A percentile compares a stretch with the other conserved stretches of the same genome.
phyloP scores from a whole-genome alignment of 2,888 invertebrate species.

The Drosophila helvetica region DNA sequence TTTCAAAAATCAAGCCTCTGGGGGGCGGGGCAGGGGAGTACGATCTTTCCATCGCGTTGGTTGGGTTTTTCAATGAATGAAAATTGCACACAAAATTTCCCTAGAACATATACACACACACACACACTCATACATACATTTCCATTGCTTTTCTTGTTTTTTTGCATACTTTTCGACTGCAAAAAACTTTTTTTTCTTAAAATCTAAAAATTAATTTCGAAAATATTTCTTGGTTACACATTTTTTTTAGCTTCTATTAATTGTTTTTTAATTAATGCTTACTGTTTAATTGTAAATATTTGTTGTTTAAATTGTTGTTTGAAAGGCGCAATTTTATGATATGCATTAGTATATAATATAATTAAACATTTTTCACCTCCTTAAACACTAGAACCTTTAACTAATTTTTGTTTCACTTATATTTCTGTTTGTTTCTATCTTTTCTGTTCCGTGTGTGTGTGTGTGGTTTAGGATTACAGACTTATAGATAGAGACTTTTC shows the following conservation, averaged over 20 bases:
- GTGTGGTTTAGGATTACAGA: constrained; percentile 33
- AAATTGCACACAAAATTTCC: constrained; percentile 43
- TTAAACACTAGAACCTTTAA: constrained; percentile 34
- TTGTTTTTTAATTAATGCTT: constrained; percentile 59
- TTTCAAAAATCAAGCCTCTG: constrained; percentile 49
- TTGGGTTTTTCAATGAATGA: too few relatives aligned
- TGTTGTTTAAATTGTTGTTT: constrained; percentile 49
- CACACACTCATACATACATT: constrained; percentile 32
- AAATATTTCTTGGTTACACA: constrained; percentile 61
- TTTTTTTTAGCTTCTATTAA: constrained; percentile 59
- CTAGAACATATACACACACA: constrained; percentile 23
- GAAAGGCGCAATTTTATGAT: constrained; percentile 84
- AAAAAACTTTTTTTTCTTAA: constrained; percentile 43
- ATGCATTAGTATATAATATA: constrained; percentile 81
- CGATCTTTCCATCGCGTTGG: constrained; percentile 35
- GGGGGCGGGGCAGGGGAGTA: constrained; percentile 23
- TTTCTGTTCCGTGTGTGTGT: constrained; percentile 28
- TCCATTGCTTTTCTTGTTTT: constrained; percentile 51
- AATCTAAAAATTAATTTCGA: constrained; percentile 71
- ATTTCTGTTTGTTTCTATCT: constrained; percentile 26
- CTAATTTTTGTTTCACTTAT: constrained; percentile 45
- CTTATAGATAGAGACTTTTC: constrained; percentile 34
- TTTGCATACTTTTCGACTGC: constrained; percentile 35
- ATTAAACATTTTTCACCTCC: constrained; percentile 55
- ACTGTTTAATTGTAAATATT: constrained; percentile 69